These are phyloP conservation scores for Cantharis rustica DNA, from an alignment of 2,888 invertebrate species.

Conservation along the genomic window DNA sequence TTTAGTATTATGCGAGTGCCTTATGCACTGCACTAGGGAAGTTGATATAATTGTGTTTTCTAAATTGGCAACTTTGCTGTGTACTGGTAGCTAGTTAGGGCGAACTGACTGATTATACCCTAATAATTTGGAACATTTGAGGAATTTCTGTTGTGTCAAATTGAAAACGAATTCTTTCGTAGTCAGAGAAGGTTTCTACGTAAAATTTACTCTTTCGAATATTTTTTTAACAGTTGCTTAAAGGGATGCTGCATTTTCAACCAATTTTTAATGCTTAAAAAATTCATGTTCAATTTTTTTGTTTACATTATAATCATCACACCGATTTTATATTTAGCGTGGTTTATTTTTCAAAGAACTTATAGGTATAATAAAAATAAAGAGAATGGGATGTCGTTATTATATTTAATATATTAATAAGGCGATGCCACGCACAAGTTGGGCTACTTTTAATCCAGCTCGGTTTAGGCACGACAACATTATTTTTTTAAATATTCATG, in stretches of 20 bases:
- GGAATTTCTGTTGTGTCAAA: background rate
- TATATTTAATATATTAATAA: background rate
- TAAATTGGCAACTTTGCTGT: background rate
- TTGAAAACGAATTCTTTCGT: background rate
- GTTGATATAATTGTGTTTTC: background rate
- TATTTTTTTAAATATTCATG: background rate
- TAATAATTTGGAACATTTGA: background rate
- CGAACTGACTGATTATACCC: background rate
- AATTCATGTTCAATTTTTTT: background rate
- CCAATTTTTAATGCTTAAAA: background rate
- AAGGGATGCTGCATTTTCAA: background rate
- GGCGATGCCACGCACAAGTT: background rate
- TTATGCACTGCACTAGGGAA: background rate
- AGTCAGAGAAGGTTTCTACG: background rate
- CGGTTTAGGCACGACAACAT: background rate
- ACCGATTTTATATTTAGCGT: background rate
- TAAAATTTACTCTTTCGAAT: background rate
- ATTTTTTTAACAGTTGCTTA: background rate
- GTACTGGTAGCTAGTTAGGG: background rate
- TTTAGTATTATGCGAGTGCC: background rate
- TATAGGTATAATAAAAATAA: background rate
- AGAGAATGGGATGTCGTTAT: background rate
- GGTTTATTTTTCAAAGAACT: background rate
- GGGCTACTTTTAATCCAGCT: background rate
- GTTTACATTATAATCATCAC: background rate